phyloP scores from a whole-genome alignment of 2,797 vertebrate genomes.

The Enteromius radiatus region DNA sequence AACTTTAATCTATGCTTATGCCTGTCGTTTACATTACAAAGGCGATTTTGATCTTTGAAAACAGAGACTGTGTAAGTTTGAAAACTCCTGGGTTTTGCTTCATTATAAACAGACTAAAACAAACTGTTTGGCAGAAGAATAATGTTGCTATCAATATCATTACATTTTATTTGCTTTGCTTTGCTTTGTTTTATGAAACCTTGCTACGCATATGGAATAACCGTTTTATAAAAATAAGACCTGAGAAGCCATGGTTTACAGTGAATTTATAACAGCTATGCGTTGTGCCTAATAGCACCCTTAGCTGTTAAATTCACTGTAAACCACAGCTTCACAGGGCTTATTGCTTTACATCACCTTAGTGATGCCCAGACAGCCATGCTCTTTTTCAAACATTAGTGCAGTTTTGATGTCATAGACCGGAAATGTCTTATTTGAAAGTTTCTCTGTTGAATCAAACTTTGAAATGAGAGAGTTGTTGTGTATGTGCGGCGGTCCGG shows the following conservation, averaged over 20 bases:
- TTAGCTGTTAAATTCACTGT: not conserved
- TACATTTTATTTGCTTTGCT: too few relatives aligned
- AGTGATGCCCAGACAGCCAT: too few relatives aligned
- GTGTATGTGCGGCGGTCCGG: conserved; percentile 64
- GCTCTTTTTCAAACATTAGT: not conserved
- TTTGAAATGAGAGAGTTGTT: conserved; percentile 45
- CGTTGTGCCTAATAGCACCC: not conserved
- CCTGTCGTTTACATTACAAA: not conserved
- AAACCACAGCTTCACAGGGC: not conserved
- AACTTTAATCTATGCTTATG: too few relatives aligned
- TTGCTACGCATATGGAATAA: too few relatives aligned
- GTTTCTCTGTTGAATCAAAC: conserved; percentile 35
- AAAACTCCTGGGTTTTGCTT: not conserved
- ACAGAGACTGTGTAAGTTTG: not conserved
- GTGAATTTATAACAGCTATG: too few relatives aligned
- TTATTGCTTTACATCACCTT: not conserved
- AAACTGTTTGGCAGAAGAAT: not conserved
- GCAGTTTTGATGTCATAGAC: conserved; percentile 4
- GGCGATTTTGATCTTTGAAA: not conserved
- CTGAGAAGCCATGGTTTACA: too few relatives aligned
- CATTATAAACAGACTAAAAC: not conserved
- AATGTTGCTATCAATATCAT: too few relatives aligned
- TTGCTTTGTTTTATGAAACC: too few relatives aligned
- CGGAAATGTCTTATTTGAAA: conserved; percentile 14
- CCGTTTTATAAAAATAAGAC: too few relatives aligned